These are phyloP conservation scores for Montipora capricornis DNA, from an alignment of 64 coral and sea anemone genomes.

Conservation along the genomic window DNA sequence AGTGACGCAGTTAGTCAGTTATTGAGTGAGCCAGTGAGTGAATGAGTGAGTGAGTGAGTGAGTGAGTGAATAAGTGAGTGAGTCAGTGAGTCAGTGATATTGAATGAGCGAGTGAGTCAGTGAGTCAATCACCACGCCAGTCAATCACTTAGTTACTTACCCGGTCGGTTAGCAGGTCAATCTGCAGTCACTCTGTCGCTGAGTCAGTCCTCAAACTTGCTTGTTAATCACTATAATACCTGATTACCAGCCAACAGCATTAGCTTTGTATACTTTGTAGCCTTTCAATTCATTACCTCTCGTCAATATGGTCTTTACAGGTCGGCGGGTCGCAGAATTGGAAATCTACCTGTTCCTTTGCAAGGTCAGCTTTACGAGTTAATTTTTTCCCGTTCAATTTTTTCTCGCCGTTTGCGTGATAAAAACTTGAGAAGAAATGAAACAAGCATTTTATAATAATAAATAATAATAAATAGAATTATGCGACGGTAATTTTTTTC, in stretches of 20 bases:
- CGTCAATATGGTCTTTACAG: not conserved
- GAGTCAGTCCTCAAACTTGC: too few relatives aligned
- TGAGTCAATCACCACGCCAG: too few relatives aligned
- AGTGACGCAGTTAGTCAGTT: not conserved
- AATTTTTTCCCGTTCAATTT: not conserved
- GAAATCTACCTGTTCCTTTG: not conserved
- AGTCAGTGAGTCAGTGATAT: not conserved
- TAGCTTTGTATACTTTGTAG: too few relatives aligned
- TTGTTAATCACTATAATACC: too few relatives aligned
- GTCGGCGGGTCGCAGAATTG: not conserved
- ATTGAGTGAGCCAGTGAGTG: too few relatives aligned
- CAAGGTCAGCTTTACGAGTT: not conserved
- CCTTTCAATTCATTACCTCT: too few relatives aligned
- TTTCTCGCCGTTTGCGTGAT: not conserved
- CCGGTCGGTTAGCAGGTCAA: too few relatives aligned
- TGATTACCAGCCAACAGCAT: too few relatives aligned
- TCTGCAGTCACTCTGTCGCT: too few relatives aligned
- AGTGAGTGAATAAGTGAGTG: not conserved
- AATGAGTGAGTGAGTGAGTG: not conserved
- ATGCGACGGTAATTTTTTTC: not conserved
- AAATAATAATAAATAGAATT: too few relatives aligned
- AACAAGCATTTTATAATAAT: not conserved
- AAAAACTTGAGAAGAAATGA: not conserved
- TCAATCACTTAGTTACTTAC: too few relatives aligned
- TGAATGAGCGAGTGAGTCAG: too few relatives aligned